Conservation (phyloP, 2,888 invertebrate genomes). For the Himalopsyche kuldschensis region DNA sequence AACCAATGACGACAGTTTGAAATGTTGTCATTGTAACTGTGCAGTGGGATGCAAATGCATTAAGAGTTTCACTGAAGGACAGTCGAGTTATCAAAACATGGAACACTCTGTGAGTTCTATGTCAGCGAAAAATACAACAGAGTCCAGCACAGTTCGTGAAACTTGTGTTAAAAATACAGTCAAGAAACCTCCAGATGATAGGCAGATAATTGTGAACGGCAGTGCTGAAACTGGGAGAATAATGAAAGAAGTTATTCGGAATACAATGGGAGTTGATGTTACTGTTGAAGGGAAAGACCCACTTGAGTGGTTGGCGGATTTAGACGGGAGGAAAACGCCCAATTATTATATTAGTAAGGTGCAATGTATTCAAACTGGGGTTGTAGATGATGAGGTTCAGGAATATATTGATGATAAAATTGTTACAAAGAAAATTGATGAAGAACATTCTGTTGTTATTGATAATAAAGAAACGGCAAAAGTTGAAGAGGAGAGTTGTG, state of each 20-base stretch:
- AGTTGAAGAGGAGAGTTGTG: neutral
- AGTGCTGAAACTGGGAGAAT: constrained; percentile 19
- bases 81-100: too few relatives aligned
- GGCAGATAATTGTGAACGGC: neutral
- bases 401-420: neutral
- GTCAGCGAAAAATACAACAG: neutral
- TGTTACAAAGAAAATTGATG: neutral
- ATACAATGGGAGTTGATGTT: constrained; percentile 35
- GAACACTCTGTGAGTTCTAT: neutral
- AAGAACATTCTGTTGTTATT: neutral
- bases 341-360: constrained; percentile 26
- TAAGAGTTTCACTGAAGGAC: neutral
- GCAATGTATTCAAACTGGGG: constrained; percentile 21
- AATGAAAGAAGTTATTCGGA: constrained; percentile 33
- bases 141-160: neutral
- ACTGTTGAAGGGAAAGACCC: constrained; percentile 43
- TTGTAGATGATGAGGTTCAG: constrained; percentile 36
- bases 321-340: constrained; percentile 14
- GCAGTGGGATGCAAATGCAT: neutral
- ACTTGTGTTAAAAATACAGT: neutral
- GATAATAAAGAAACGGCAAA: neutral
- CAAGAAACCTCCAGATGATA: constrained; percentile 12
- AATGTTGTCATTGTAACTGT: neutral
- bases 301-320: constrained; percentile 46
- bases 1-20: constrained; percentile 14